Percentiles rank a stretch among this genome's conserved stretches.
Evolutionary conservation across 2,888 invertebrate genomes (phyloP).

Genomic region (Nycteola revayana): DNA sequence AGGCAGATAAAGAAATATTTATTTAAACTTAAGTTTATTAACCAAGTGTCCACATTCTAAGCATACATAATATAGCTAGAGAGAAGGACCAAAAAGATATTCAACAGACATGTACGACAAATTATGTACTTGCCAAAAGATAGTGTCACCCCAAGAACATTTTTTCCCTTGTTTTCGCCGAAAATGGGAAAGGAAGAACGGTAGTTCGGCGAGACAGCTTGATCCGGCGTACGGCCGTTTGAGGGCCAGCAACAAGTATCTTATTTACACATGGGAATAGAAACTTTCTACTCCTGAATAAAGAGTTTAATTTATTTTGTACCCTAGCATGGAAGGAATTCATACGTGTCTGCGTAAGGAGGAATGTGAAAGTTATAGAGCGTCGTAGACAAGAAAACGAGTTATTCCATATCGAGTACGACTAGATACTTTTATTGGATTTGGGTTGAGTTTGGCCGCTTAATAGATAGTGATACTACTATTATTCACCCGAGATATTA

Average conservation of each 20-base stretch:
- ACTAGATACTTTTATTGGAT: slow-evolving; percentile 46
- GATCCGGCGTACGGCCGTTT: slow-evolving; percentile 63
- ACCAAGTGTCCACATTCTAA: too few relatives aligned
- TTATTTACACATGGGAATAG: slow-evolving; percentile 44
- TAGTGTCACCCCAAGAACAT: slow-evolving; percentile 67
- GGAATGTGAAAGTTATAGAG: slow-evolving; percentile 66
- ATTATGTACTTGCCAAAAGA: slow-evolving; percentile 67
- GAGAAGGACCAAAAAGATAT: too few relatives aligned
- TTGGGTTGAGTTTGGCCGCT: slow-evolving; percentile 12
- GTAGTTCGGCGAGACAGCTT: slow-evolving; percentile 73
- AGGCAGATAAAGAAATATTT: too few relatives aligned
- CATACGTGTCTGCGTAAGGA: slow-evolving; percentile 57
- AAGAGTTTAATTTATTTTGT: slow-evolving; percentile 47
- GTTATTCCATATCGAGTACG: slow-evolving; percentile 46
- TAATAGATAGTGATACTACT: slow-evolving; percentile 5
- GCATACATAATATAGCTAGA: too few relatives aligned
- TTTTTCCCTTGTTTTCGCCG: slow-evolving; percentile 63
- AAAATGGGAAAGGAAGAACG: slow-evolving; percentile 65
- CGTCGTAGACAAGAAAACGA: slow-evolving; percentile 34
- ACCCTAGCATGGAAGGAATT: slow-evolving; percentile 38
- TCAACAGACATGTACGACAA: slow-evolving; percentile 65
- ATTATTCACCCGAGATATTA: too few relatives aligned
- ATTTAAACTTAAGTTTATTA: too few relatives aligned
- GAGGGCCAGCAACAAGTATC: slow-evolving; percentile 73
- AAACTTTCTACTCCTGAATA: slow-evolving; percentile 44